These are phyloP conservation scores for Cyprinodon tularosa DNA, from an alignment of 2,113 vertebrate genomes.

Conservation along the genomic window DNA sequence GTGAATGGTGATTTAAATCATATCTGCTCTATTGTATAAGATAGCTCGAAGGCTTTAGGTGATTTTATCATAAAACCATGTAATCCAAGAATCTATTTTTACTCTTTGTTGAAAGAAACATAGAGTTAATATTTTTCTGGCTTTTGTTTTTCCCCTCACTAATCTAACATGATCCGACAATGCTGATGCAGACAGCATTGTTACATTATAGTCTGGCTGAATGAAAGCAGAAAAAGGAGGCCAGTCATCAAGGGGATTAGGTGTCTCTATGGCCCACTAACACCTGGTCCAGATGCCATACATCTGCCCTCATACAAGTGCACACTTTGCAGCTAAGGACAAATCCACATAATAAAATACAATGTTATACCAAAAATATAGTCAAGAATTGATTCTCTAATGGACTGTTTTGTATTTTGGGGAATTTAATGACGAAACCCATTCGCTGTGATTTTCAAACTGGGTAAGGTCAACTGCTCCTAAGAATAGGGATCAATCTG, in stretches of 20 bases:
- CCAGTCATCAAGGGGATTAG: slow-evolving; percentile 60
- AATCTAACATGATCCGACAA: slow-evolving; percentile 60
- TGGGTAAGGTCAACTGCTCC: not conserved
- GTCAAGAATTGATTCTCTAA: not conserved
- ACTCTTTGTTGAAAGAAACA: slow-evolving; percentile 14
- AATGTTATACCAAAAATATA: not conserved
- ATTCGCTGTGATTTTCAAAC: not conserved
- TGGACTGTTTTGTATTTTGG: too few species aligned
- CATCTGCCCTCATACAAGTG: slow-evolving; percentile 41
- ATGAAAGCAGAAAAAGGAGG: slow-evolving; percentile 49
- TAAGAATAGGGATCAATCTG: too few species aligned
- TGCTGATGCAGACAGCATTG: slow-evolving; percentile 3
- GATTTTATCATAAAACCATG: slow-evolving; percentile 2
- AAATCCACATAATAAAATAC: not conserved
- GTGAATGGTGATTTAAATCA: too few species aligned
- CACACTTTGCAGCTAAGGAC: not conserved
- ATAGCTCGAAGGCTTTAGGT: too few species aligned
- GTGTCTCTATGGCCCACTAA: slow-evolving; percentile 48
- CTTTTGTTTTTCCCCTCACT: slow-evolving; percentile 33
- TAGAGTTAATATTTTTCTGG: slow-evolving; percentile 8
- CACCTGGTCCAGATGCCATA: slow-evolving; percentile 62
- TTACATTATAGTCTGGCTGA: slow-evolving; percentile 51
- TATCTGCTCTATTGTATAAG: too few species aligned
- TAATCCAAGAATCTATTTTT: slow-evolving; percentile 24
- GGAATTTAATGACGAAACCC: too few species aligned